Conservation (phyloP, 2,888 invertebrate genomes). For the Morinoia aosen region DNA sequence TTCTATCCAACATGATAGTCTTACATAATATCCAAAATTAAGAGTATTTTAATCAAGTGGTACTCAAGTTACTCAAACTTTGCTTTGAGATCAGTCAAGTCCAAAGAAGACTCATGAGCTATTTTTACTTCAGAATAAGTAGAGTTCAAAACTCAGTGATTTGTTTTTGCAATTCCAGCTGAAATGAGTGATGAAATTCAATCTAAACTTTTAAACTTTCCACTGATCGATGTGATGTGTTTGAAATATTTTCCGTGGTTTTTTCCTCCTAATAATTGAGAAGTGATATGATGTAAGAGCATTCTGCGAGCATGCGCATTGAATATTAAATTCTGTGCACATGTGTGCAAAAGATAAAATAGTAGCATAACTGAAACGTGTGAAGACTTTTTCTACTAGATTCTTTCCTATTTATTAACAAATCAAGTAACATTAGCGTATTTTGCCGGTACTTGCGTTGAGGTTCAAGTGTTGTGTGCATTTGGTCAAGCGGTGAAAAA, state of each 20-base stretch:
- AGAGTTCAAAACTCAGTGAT: no score
- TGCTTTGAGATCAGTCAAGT: no score
- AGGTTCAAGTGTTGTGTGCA: background rate
- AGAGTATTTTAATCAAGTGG: no score
- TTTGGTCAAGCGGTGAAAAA: background rate
- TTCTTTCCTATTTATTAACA: background rate
- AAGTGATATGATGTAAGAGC: background rate
- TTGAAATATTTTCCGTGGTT: no score
- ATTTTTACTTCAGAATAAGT: background rate
- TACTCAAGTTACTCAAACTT: no score
- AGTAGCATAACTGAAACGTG: background rate
- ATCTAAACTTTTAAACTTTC: background rate
- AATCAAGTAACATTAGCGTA: background rate
- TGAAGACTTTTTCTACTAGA: background rate
- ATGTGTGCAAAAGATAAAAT: background rate
- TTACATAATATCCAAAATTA: no score
- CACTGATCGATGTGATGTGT: no score
- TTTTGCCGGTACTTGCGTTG: background rate
- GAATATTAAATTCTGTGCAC: no score
- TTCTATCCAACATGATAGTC: no score
- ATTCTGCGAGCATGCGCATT: no score
- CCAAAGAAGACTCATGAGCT: no score
- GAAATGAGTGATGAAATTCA: background rate
- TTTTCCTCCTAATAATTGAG: no score
- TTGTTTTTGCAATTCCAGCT: background rate